Base-by-base conservation (phyloP, 2,888 invertebrate species). In the Tiphia femorata region DNA sequence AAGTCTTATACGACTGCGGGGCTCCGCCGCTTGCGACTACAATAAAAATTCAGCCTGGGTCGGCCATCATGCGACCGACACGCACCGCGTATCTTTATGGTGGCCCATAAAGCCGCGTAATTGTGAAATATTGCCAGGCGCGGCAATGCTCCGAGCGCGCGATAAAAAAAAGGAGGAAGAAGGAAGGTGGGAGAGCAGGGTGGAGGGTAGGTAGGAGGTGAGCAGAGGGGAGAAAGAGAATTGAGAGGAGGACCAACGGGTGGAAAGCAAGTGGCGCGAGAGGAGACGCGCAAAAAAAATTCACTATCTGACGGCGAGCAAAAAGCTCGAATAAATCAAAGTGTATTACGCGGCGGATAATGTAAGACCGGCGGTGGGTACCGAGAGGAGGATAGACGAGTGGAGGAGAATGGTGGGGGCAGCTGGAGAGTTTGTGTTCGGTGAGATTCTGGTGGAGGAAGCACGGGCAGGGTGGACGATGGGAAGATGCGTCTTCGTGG, bases 21-120 rank as follows among this genome's bases (percentile, higher is more conserved):
- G 41, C 35, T 52, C 49, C 47, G 41, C 49, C 52, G 56, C 49
- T 49, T 21, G 59, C 49, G 40, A 50, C n/a, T 23, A 63, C 56
- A 64, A 64, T 70, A 70, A 74, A 78, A 78, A 78, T 76, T 72
- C 69, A 70, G 67, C 51, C n/a, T 64, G 51, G 63, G 70, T 69
- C 72, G 67, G 73, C 75, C 75, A 77, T 77, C 73, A 67, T 64
- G 74, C 69, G 73, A 76, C 69, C 72, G 72, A 72, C 80, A 79
- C 79, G 77, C 75, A 76, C 74, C 62, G 63, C 71, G 74, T 78
- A 79, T 79, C 77, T 80, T 80, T 79, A 80, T 78, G 70, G 78
- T 67, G 65, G 69, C 65, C 73, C 73, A 73, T 78, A 79, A 80
- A 79, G 68, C 67, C 67, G 72, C 73, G 77, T 80, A 80, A 80